Percentiles rank a stretch among this genome's conserved stretches.
These are phyloP conservation scores for Piaya cayana DNA, from an alignment of 2,113 vertebrate species.

Conservation along the genomic window DNA sequence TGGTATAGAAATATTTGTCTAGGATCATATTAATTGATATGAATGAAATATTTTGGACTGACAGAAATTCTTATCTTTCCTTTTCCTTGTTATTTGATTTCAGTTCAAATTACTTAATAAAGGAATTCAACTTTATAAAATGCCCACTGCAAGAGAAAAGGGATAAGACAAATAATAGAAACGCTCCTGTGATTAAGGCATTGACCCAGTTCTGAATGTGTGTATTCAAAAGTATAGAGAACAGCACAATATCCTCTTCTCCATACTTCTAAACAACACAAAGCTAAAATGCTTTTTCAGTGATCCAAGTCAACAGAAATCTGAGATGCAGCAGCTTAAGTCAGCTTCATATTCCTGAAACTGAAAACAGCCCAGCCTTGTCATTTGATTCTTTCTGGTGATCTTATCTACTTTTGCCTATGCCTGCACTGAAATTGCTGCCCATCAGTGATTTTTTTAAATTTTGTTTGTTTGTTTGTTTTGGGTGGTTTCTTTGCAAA, in stretches of 20 bases:
- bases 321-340: not conserved
- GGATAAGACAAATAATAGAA: not conserved
- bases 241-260: not conserved
- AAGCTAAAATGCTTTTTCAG: not conserved
- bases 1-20: not conserved
- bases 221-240: not conserved
- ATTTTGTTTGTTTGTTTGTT: no score
- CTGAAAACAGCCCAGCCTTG: not conserved
- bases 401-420: not conserved
- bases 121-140: not conserved
- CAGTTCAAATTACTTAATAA: not conserved
- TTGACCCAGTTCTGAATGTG: not conserved
- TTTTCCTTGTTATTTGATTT: not conserved
- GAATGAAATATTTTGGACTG: not conserved
- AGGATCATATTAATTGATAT: not conserved
- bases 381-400: not conserved
- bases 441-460: not conserved
- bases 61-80: not conserved
- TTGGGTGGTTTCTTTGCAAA: not conserved
- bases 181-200: not conserved
- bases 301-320: not conserved
- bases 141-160: not conserved
- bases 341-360: conserved; percentile 6
- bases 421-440: not conserved
- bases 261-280: not conserved